Conservation (phyloP, 2,113 vertebrate species). For the Odocoileus virginianus region DNA sequence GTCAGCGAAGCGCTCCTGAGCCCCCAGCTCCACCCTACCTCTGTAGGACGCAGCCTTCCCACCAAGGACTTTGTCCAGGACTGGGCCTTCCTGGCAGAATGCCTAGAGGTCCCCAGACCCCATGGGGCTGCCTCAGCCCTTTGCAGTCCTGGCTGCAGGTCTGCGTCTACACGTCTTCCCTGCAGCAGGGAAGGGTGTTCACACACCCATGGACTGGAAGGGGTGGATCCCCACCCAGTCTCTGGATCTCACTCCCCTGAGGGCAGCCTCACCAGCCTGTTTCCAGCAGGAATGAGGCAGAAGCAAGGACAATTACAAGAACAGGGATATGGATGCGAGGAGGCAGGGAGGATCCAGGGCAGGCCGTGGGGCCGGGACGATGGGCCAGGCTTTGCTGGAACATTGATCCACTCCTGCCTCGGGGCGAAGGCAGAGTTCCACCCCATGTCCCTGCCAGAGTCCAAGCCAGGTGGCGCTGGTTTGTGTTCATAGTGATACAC, state of each 20-base stretch:
- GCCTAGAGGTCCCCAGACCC: too few relatives aligned
- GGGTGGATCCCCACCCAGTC: rapidly evolving
- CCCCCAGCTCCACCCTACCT: background rate
- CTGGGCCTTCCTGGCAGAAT: background rate
- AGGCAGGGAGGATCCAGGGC: too few relatives aligned
- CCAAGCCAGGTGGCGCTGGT: rapidly evolving
- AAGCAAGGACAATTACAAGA: background rate
- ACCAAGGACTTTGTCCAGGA: background rate
- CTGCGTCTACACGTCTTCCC: rapidly evolving
- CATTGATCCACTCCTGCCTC: rapidly evolving
- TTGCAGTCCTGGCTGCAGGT: background rate
- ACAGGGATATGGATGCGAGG: rapidly evolving
- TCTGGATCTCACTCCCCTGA: background rate
- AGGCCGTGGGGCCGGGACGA: background rate
- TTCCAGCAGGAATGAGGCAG: rapidly evolving
- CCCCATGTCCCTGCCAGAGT: background rate
- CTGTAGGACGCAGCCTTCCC: background rate
- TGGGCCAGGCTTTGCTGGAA: background rate
- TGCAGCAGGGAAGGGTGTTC: rapidly evolving
- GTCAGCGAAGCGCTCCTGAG: rapidly evolving
- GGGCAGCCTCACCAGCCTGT: background rate
- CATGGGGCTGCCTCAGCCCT: rapidly evolving
- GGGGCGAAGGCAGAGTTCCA: rapidly evolving
- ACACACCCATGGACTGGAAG: rapidly evolving
- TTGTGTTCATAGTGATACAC: rapidly evolving